Conservation (phyloP, 2,888 invertebrate species). For the Piscicola geometra region DNA sequence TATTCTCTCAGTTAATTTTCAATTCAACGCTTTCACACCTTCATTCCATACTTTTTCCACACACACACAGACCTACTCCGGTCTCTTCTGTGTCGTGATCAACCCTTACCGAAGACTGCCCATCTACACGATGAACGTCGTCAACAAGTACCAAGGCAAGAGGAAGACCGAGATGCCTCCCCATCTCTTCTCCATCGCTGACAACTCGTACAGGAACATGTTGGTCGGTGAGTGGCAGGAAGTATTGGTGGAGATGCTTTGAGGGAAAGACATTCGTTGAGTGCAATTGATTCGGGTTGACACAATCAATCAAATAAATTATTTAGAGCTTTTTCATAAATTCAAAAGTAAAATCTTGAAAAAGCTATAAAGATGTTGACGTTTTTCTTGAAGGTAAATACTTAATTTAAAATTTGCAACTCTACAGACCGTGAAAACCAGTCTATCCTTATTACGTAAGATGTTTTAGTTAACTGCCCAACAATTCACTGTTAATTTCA, state of each 20-base stretch:
- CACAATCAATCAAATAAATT: too few species aligned
- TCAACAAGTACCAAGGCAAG: conserved; percentile 96
- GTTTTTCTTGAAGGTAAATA: too few species aligned
- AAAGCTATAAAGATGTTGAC: too few species aligned
- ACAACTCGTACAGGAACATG: conserved; percentile 99
- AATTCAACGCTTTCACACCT: background rate
- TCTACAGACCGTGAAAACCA: conserved; percentile 92
- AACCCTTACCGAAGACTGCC: conserved; percentile 99
- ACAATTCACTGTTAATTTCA: too few species aligned
- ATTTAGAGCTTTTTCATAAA: too few species aligned
- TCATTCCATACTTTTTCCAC: background rate
- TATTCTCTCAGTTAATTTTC: background rate
- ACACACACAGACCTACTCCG: conserved; percentile 93
- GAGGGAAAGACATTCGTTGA: too few species aligned
- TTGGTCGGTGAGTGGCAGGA: conserved; percentile 57
- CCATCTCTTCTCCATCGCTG: conserved; percentile 99
- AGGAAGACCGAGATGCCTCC: conserved; percentile 99
- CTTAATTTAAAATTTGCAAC: too few species aligned
- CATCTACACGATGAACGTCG: conserved; percentile 93
- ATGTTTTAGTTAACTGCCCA: too few species aligned
- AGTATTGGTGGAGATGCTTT: too few species aligned
- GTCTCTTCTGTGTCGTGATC: conserved; percentile 99
- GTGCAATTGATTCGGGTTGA: too few species aligned
- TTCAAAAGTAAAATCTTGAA: too few species aligned
- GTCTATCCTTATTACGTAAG: conserved; percentile 99